phyloP scores from a whole-genome alignment of 1,140 invertebrate species.

The Macrotrachela quadricornifera region DNA sequence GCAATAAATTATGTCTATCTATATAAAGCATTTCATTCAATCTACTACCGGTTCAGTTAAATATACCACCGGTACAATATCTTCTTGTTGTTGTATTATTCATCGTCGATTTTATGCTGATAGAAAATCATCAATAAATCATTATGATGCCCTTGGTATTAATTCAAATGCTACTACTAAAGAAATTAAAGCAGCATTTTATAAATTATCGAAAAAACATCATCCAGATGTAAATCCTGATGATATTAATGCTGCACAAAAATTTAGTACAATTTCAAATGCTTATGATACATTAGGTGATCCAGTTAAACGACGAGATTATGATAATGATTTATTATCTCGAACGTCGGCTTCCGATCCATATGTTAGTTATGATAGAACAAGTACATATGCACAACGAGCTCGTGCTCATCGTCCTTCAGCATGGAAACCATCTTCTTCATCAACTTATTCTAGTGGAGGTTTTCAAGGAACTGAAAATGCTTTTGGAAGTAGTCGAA shows the following conservation, averaged over 20 bases:
- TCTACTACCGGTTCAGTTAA: too few species aligned
- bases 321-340: neutral
- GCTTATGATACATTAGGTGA: constrained; percentile 6
- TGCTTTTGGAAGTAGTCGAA: neutral
- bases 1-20: too few species aligned
- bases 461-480: neutral
- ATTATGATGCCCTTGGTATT: neutral
- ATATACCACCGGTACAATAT: too few species aligned
- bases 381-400: neutral
- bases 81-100: too few species aligned
- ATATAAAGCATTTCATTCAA: too few species aligned
- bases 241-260: neutral
- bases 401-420: neutral
- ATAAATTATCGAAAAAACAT: constrained; percentile 3
- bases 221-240: constrained; percentile 5
- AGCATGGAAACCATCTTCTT: neutral
- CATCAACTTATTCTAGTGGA: neutral
- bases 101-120: too few species aligned
- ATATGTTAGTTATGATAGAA: neutral
- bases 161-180: neutral
- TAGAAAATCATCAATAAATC: neutral
- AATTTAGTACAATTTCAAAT: constrained; percentile 4
- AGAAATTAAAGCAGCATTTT: constrained; percentile 8
- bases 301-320: constrained; percentile 1
- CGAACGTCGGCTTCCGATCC: neutral